Evolutionary conservation across 2,797 vertebrate genomes (phyloP).

Genomic region (Vireo griseus): DNA sequence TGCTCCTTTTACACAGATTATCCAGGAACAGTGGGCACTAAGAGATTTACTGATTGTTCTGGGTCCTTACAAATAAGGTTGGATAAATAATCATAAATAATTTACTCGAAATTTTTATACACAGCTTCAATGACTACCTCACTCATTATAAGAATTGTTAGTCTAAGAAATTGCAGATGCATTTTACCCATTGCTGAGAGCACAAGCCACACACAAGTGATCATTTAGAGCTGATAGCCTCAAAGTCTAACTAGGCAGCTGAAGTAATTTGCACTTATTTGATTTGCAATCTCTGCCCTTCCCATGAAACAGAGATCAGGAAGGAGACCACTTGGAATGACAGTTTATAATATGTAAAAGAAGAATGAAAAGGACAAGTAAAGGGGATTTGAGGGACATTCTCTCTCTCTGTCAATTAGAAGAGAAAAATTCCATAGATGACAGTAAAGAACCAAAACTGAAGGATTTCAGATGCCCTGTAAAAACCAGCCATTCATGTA

Average conservation of each 20-base stretch:
- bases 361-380: background rate
- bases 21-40: background rate
- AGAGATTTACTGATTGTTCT: background rate
- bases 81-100: background rate
- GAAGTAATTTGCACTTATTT: background rate
- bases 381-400: background rate
- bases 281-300: background rate
- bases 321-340: background rate
- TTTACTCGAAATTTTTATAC: background rate
- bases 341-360: background rate
- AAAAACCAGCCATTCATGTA: background rate
- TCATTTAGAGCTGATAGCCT: background rate
- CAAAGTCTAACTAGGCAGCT: background rate
- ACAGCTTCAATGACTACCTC: background rate
- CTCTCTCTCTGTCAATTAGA: background rate
- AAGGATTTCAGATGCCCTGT: background rate
- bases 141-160: background rate
- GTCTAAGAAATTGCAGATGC: background rate
- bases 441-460: background rate
- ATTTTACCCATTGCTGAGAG: background rate
- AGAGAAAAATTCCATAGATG: background rate
- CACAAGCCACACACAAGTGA: background rate
- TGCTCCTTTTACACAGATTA: accelerated
- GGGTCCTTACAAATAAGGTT: background rate
- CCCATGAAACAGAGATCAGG: background rate